These are phyloP conservation scores for Prunella strophiata DNA, from an alignment of 2,797 vertebrate genomes.

Conservation along the genomic window DNA sequence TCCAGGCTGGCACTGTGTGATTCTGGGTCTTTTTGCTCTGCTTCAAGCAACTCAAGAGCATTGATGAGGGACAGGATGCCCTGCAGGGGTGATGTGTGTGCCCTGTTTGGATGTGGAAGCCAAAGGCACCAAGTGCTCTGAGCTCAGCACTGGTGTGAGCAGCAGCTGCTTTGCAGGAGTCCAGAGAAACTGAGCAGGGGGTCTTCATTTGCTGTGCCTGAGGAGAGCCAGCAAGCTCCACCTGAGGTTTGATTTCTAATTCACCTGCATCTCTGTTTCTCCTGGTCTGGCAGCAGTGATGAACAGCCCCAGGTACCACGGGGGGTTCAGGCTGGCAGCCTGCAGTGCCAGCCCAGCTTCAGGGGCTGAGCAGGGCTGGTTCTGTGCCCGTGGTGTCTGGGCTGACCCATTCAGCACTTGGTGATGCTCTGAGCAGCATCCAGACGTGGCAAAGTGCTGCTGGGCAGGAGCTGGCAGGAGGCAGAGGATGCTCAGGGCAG, in stretches of 20 bases:
- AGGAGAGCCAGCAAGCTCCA: neutral
- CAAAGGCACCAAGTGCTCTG: accelerated
- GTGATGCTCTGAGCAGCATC: accelerated
- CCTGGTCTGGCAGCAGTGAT: accelerated
- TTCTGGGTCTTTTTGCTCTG: neutral
- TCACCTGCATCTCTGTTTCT: neutral
- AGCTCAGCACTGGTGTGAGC: neutral
- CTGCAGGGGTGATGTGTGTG: neutral
- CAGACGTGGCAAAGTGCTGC: accelerated
- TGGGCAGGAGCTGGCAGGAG: neutral
- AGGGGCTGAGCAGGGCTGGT: neutral
- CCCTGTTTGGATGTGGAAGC: neutral
- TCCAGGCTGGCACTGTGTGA: accelerated
- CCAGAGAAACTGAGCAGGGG: neutral
- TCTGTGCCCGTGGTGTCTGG: accelerated
- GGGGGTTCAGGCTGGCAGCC: neutral
- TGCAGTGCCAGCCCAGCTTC: accelerated
- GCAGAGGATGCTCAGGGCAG: neutral
- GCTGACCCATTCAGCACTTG: accelerated
- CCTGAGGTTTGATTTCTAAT: neutral
- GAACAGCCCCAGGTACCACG: accelerated
- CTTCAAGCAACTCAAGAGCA: accelerated
- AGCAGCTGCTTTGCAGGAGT: neutral
- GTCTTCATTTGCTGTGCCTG: neutral
- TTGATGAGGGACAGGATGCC: neutral